Evolutionary conservation across 1,140 invertebrate genomes (phyloP).

Genomic region (Conus ventricosus): DNA sequence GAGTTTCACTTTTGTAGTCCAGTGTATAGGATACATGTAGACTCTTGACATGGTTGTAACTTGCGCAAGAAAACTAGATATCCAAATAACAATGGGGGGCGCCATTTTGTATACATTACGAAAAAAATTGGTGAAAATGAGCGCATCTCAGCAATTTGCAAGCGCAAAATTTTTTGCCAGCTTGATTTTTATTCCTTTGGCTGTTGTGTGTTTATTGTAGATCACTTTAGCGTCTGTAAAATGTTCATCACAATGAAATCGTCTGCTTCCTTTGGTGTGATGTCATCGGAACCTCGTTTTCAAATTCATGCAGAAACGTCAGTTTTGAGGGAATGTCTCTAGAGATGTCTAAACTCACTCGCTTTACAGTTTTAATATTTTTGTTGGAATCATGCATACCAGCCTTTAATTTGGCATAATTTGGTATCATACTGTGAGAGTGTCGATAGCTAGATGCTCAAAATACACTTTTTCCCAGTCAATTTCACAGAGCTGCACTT

Average conservation of each 20-base stretch:
- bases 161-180: neutral
- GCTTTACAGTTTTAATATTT: too few relatives aligned
- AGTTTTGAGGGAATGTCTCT: neutral
- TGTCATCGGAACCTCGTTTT: constrained; percentile 50
- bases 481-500: too few relatives aligned
- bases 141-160: neutral
- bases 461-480: too few relatives aligned
- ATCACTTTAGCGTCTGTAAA: neutral
- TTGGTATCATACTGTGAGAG: too few relatives aligned
- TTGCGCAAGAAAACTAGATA: neutral
- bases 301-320: neutral
- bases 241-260: neutral
- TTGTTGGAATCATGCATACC: too few relatives aligned
- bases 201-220: neutral
- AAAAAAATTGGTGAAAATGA: neutral
- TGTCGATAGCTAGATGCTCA: too few relatives aligned
- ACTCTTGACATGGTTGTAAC: too few relatives aligned
- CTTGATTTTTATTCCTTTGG: neutral
- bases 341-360: too few relatives aligned
- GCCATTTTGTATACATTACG: constrained; percentile 68
- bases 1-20: constrained; percentile 61
- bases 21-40: neutral
- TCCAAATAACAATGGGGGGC: constrained; percentile 34
- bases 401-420: too few relatives aligned
- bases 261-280: constrained; percentile 39